Evolutionary conservation across 2,888 invertebrate genomes (phyloP).

Genomic region (Ectobius pallidus): DNA sequence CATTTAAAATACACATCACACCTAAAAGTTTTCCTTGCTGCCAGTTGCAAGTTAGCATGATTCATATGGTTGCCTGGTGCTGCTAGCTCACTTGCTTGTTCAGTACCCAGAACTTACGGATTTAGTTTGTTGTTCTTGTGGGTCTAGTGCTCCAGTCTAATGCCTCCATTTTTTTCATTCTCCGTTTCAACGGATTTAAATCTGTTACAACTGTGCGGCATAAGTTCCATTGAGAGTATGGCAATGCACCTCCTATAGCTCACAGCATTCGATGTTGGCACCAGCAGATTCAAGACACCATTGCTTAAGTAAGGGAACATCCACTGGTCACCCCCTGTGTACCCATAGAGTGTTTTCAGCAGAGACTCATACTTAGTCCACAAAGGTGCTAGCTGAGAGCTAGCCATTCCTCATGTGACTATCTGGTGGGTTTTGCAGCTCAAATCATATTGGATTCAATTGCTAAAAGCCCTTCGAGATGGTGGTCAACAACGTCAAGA

Average conservation of each 20-base stretch:
- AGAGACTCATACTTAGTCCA: neutral
- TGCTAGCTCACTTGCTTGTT: no score
- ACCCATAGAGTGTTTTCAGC: no score
- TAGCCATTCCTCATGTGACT: neutral
- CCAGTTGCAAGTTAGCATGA: neutral
- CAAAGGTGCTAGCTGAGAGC: neutral
- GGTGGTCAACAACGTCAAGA: neutral
- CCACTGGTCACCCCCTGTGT: no score
- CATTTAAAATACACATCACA: constrained; percentile 2
- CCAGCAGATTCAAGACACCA: no score
- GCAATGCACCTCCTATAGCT: neutral
- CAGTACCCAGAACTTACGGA: no score
- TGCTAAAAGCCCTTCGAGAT: no score
- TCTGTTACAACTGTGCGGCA: neutral
- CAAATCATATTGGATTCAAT: neutral
- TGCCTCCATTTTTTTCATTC: neutral
- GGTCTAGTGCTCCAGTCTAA: neutral
- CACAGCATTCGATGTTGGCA: neutral
- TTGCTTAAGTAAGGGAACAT: no score
- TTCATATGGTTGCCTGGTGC: neutral
- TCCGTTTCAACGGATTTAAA: neutral
- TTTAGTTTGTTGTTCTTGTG: neutral
- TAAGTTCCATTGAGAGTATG: neutral
- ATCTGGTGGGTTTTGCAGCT: neutral
- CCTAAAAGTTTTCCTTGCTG: neutral